These are phyloP conservation scores for Sardinella longiceps DNA, from an alignment of 2,797 vertebrate genomes.

Conservation along the genomic window DNA sequence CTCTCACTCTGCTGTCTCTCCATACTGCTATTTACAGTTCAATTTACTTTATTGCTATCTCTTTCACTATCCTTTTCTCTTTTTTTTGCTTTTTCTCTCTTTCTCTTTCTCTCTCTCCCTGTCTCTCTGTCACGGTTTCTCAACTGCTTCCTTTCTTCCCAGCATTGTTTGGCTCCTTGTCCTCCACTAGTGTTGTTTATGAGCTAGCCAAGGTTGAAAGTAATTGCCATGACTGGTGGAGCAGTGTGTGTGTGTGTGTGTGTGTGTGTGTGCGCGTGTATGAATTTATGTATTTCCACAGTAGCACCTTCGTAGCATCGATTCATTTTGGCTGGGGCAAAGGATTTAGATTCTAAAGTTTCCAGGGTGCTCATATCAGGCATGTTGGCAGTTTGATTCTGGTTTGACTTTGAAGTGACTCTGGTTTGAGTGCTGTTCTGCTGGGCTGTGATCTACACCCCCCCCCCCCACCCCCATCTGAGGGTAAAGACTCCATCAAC, in stretches of 20 bases:
- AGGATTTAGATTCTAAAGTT: neutral
- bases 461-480: neutral
- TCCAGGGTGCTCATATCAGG: neutral
- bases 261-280: neutral
- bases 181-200: conserved; percentile 22
- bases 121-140: neutral
- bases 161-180: neutral
- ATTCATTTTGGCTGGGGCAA: neutral
- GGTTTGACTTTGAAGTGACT: conserved; percentile 19
- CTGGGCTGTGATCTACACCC: neutral
- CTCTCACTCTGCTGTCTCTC: neutral
- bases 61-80: neutral
- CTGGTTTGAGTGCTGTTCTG: neutral
- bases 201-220: conserved; percentile 17
- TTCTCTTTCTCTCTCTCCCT: neutral
- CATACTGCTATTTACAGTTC: neutral
- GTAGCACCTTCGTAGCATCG: neutral
- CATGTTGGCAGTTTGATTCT: neutral
- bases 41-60: conserved; percentile 20
- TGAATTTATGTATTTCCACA: neutral
- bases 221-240: conserved; percentile 14
- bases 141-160: neutral
- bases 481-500: neutral
- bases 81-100: neutral
- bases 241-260: conserved; percentile 15